phyloP scores from a whole-genome alignment of 2,888 invertebrate species.

The Lithophane socia region DNA sequence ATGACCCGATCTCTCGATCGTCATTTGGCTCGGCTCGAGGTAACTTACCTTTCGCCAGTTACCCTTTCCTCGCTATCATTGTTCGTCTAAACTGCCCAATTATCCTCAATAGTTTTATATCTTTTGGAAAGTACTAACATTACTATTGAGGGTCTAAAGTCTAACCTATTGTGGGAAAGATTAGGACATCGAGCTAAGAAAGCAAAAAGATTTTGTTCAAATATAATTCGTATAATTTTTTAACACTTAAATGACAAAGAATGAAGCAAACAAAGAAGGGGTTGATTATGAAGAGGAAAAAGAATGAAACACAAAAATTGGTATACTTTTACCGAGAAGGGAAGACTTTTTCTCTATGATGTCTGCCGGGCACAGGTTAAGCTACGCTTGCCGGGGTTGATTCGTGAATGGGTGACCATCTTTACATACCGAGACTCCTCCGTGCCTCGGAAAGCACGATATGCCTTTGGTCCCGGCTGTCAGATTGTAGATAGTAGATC shows the following conservation, averaged over 20 bases:
- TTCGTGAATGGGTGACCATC: too few species aligned
- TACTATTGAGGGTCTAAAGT: background rate
- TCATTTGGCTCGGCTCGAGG: constrained; percentile 1
- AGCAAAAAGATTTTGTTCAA: background rate
- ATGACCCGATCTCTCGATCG: constrained; percentile 13
- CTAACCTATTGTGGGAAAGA: constrained; percentile 1
- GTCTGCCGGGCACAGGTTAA: background rate
- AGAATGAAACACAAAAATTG: background rate
- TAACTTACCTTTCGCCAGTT: constrained; percentile 33
- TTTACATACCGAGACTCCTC: too few species aligned
- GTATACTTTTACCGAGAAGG: background rate
- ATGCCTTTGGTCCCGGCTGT: too few species aligned
- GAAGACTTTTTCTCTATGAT: background rate
- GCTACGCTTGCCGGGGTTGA: too few species aligned
- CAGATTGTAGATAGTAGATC: too few species aligned
- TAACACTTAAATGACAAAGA: background rate
- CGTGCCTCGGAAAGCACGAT: too few species aligned
- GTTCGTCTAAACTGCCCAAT: constrained; percentile 54
- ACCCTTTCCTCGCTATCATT: constrained; percentile 39
- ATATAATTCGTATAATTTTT: background rate
- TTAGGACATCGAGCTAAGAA: background rate
- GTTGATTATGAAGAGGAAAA: background rate
- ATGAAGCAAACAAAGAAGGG: background rate
- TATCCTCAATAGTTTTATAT: constrained; percentile 55
- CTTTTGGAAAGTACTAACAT: constrained; percentile 31